phyloP scores from a whole-genome alignment of 2,113 vertebrate genomes.

The Nyctereutes procyonoides region DNA sequence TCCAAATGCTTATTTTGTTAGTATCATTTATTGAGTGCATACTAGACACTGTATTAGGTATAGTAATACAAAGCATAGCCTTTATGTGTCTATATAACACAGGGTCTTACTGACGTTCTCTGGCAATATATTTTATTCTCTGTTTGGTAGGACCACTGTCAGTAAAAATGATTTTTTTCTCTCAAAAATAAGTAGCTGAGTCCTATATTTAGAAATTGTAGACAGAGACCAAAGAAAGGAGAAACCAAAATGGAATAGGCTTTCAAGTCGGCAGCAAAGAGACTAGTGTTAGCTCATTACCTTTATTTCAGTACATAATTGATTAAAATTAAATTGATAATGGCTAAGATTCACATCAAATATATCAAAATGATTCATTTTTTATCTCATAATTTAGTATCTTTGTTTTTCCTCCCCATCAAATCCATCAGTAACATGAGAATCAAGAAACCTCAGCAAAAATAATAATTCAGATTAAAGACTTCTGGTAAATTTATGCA shows the following conservation, averaged over 20 bases:
- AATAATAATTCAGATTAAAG: constrained; percentile 56
- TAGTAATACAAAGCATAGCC: background rate
- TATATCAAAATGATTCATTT: background rate
- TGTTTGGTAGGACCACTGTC: background rate
- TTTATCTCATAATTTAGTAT: background rate
- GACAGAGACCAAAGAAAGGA: background rate
- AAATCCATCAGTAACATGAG: background rate
- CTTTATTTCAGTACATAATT: background rate
- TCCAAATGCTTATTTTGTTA: background rate
- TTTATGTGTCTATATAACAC: background rate
- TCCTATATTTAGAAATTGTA: background rate
- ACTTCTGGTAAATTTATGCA: constrained; percentile 59
- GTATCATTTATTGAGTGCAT: background rate
- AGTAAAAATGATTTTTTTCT: background rate
- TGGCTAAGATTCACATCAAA: background rate
- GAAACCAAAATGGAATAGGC: background rate
- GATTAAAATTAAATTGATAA: background rate
- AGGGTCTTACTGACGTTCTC: background rate
- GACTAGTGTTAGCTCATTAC: background rate
- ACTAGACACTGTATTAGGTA: background rate
- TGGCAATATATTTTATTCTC: background rate
- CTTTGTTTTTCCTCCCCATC: background rate
- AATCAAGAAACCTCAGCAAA: background rate
- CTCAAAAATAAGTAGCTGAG: background rate
- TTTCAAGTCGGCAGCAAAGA: background rate